Evolutionary conservation across 2,888 invertebrate genomes (phyloP).

Genomic region (Nemapogon koenigi): DNA sequence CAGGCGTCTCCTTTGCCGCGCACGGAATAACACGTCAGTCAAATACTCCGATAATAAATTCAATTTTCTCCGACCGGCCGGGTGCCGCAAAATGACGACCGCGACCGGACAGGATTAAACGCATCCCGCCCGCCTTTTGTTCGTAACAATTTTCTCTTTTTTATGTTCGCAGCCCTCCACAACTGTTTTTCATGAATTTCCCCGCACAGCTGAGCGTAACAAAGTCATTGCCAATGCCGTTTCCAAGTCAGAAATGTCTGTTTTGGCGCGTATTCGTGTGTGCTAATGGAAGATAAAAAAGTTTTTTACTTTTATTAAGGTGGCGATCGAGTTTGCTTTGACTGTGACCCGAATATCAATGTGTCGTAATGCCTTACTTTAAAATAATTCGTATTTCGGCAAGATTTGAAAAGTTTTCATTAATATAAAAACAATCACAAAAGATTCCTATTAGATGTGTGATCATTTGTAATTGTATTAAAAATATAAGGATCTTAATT

Average conservation of each 20-base stretch:
- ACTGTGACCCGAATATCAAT: conserved; percentile 6
- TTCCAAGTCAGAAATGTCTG: conserved; percentile 8
- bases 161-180: conserved; percentile 14
- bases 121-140: conserved; percentile 50
- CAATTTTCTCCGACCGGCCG: conserved; percentile 45
- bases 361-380: too few species aligned
- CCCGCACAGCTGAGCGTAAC: conserved; percentile 6
- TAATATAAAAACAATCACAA: too few species aligned
- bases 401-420: too few species aligned
- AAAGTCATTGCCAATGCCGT: conserved; percentile 6
- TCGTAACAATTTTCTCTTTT: conserved; percentile 37
- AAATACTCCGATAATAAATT: conserved; percentile 63
- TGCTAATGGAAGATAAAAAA: conserved; percentile 10
- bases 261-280: conserved; percentile 8
- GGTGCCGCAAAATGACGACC: conserved; percentile 43
- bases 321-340: conserved; percentile 4
- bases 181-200: conserved; percentile 2
- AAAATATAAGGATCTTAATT: too few species aligned
- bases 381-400: too few species aligned
- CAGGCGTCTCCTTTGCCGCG: conserved; percentile 39
- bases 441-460: too few species aligned
- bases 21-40: conserved; percentile 64
- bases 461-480: too few species aligned
- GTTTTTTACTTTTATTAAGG: conserved; percentile 9
- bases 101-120: conserved; percentile 49